Percentiles rank a stretch among this genome's conserved stretches.
Evolutionary conservation across 2,888 invertebrate genomes (phyloP).

Genomic region (Melipona beecheii): DNA sequence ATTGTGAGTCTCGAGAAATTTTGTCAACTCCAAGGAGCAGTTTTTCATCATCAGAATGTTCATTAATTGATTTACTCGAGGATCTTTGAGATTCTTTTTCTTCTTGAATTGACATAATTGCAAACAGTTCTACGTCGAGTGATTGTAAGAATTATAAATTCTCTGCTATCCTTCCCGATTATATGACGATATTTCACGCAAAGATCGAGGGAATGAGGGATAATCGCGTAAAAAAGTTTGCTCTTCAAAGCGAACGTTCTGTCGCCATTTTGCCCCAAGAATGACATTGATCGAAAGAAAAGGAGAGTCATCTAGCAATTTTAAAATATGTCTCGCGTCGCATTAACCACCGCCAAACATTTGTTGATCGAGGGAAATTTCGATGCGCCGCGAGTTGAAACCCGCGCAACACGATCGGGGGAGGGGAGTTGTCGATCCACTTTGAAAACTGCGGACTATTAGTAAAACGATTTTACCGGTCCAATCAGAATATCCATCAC

Average conservation of each 20-base stretch:
- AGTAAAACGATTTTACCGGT: conserved; percentile 61
- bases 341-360: neutral
- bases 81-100: neutral
- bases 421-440: conserved; percentile 32
- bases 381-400: neutral
- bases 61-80: neutral
- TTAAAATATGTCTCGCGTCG: no score
- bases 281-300: no score
- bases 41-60: neutral
- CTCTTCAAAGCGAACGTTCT: neutral
- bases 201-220: neutral
- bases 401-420: conserved; percentile 22
- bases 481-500: conserved; percentile 66
- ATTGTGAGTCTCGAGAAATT: neutral
- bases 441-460: conserved; percentile 55
- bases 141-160: neutral
- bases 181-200: neutral
- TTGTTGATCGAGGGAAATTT: neutral
- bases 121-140: neutral
- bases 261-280: neutral
- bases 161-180: neutral
- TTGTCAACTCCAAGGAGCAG: no score
- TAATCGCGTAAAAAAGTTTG: neutral
- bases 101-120: neutral
- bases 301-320: no score